A percentile compares a stretch with the other conserved stretches of the same genome.
Conservation (phyloP, 2,113 vertebrate genomes). For the Salvator merianae region DNA sequence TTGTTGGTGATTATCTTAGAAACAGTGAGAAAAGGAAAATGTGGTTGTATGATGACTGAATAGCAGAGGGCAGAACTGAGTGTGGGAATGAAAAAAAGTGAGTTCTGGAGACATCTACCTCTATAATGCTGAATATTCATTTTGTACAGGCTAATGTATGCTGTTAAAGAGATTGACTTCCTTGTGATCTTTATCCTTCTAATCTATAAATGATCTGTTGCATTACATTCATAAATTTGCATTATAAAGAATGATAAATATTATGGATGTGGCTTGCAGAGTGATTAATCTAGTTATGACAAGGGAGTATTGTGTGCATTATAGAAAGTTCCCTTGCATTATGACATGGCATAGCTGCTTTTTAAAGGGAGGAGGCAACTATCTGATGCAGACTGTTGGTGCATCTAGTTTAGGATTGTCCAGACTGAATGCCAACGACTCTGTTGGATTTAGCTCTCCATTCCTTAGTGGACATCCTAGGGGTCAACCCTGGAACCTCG, state of each 20-base stretch:
- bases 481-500: neutral
- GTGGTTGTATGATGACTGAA: neutral
- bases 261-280: neutral
- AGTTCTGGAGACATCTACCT: constrained; percentile 34
- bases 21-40: neutral
- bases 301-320: neutral
- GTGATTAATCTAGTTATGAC: neutral
- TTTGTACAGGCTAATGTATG: constrained; percentile 4
- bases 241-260: constrained; percentile 11
- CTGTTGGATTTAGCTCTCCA: neutral
- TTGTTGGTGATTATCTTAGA: neutral
- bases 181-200: constrained; percentile 1
- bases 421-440: neutral
- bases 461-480: neutral
- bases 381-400: neutral
- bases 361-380: too few species aligned
- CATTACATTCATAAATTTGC: constrained; percentile 5
- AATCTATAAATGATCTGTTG: neutral
- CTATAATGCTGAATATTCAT: neutral
- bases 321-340: neutral
- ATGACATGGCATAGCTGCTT: neutral
- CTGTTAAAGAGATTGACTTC: constrained; percentile 28
- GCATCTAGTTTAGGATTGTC: neutral
- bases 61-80: neutral
- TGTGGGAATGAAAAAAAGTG: neutral